Evolutionary conservation across 2,888 invertebrate genomes (phyloP).

Genomic region (Sphaeridia pumilis): DNA sequence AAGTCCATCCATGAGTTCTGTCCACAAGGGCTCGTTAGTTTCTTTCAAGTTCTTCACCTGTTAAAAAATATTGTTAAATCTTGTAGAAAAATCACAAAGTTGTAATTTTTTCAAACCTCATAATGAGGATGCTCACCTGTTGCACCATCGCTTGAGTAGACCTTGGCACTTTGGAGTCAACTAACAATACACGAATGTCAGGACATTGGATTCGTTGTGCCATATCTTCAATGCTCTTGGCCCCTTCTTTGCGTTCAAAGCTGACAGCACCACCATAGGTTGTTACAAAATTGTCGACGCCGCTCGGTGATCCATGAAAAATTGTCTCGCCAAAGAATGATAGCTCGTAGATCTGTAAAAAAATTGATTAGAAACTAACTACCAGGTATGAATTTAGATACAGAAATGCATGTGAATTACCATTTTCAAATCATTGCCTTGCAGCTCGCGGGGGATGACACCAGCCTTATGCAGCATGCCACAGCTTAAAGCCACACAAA

Average conservation of each 20-base stretch:
- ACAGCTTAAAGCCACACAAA: slow-evolving; percentile 69
- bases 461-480: slow-evolving; percentile 47
- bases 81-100: no score
- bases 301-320: slow-evolving; percentile 90
- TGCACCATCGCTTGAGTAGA: slow-evolving; percentile 68
- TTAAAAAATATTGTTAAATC: no score
- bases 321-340: slow-evolving; percentile 78
- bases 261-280: slow-evolving; percentile 61
- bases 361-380: no score
- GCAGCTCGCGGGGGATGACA: slow-evolving; percentile 7
- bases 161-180: slow-evolving; percentile 72
- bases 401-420: no score
- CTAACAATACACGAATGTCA: slow-evolving; percentile 54
- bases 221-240: background rate
- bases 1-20: slow-evolving; percentile 63
- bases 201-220: slow-evolving; percentile 17
- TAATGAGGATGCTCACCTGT: slow-evolving; percentile 44
- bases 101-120: no score
- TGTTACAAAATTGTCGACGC: slow-evolving; percentile 88
- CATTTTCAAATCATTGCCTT: background rate
- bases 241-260: slow-evolving; percentile 23
- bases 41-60: slow-evolving; percentile 44
- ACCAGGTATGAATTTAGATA: no score
- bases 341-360: background rate
- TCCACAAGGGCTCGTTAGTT: slow-evolving; percentile 56